Base-by-base conservation (phyloP, 2,888 invertebrate genomes). In the Drosophila nigritarsus region DNA sequence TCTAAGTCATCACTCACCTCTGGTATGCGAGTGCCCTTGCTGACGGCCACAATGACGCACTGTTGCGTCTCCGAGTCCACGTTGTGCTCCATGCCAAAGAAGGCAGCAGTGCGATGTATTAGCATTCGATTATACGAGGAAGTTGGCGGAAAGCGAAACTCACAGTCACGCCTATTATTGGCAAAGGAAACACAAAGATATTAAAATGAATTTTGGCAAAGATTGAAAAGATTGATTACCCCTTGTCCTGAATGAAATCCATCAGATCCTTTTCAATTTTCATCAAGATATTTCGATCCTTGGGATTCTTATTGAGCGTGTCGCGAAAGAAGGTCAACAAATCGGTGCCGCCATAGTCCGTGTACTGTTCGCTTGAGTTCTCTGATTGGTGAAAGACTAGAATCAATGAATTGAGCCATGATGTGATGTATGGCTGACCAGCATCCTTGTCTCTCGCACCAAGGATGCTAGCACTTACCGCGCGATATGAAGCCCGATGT, bases 71-170 rank as follows among this genome's bases (percentile, higher is more conserved):
- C 95, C 74, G 96, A 95, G 93, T 99, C 99, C 29, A 98, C 96
- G 91, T 98, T 98, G 93, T 99, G 99, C 64, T 98, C 97, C 94
- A 99, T 96, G 65, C 98, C 98, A 94, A 98, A 99, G 91, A 97
- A 97, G 24, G 98, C 96, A 0, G 99, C 98, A 72, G 97, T 97
- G 38, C 99, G 96, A 92, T 99, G 99, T 2, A 99, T 98, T 85
- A 99, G 93, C 98, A 99, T 98, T 36, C 99, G 95, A 77, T 98
- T 98, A 94, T 99, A 99, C 62, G 98, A 98, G 71, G 98, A 97
- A 96, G 98, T 97, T 92, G 96, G 96, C 24, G 97, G 97, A 94
- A 99, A 98, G 88, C 97, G 97, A 87, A 96, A 96, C 91, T 96
- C 95, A 71, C 88, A 80, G 87, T 95, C 95, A 78, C 95, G 95